These are phyloP conservation scores for Cryptotermes secundus DNA, from an alignment of 1,140 invertebrate genomes.

Conservation along the genomic window DNA sequence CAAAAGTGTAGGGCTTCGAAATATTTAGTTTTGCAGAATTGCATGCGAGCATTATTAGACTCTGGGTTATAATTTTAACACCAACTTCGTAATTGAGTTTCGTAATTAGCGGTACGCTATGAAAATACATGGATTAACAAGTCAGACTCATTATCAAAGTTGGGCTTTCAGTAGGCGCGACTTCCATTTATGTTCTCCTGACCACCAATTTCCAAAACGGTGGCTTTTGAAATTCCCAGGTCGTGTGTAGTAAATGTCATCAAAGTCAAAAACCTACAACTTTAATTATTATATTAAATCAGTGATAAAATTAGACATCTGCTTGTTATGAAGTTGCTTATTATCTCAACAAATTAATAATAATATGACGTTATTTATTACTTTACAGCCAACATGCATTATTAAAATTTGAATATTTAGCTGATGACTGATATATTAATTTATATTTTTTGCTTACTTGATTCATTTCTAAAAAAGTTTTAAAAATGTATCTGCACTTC, in stretches of 20 bases:
- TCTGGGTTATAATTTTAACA: background rate
- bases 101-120: background rate
- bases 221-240: background rate
- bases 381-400: no score
- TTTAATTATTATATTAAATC: background rate
- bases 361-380: no score
- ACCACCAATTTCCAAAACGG: background rate
- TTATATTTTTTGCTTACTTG: no score
- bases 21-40: background rate
- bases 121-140: conserved; percentile 13
- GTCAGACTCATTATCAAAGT: background rate
- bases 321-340: no score
- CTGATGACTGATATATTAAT: no score
- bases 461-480: no score
- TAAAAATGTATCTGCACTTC: no score
- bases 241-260: background rate
- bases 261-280: background rate
- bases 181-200: no score
- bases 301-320: background rate
- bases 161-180: no score
- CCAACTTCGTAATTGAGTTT: conserved; percentile 13
- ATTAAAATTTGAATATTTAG: no score
- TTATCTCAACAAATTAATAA: no score
- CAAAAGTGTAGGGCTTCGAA: background rate
- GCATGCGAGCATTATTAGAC: background rate